phyloP scores from a whole-genome alignment of 2,797 vertebrate species.

The Hirundo rustica region DNA sequence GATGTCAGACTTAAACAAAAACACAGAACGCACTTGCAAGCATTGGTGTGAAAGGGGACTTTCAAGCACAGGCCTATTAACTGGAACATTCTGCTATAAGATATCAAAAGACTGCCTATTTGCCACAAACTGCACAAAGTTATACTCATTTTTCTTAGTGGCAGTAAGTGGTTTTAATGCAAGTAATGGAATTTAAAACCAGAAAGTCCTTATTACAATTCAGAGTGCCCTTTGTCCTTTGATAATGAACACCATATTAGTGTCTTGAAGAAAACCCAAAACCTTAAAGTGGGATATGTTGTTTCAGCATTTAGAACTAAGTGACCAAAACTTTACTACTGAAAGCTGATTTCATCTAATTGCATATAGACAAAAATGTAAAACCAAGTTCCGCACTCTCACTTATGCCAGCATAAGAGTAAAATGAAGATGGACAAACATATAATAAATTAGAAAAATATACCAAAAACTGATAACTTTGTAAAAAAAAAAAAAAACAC shows the following conservation, averaged over 20 bases:
- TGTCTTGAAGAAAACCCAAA: slow-evolving; percentile 32
- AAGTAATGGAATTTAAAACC: slow-evolving; percentile 64
- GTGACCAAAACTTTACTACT: slow-evolving; percentile 23
- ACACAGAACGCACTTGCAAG: slow-evolving; percentile 27
- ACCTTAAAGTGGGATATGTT: slow-evolving; percentile 43
- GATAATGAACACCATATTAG: slow-evolving; percentile 61
- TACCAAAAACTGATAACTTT: background rate
- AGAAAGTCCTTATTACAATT: slow-evolving; percentile 63
- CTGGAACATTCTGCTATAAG: slow-evolving; percentile 57
- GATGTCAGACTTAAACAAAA: slow-evolving; percentile 63
- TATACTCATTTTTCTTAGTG: slow-evolving; percentile 53
- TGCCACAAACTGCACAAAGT: slow-evolving; percentile 54
- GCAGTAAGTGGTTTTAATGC: slow-evolving; percentile 66
- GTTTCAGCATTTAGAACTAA: slow-evolving; percentile 47
- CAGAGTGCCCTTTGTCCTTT: slow-evolving; percentile 51
- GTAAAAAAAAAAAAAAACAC: background rate
- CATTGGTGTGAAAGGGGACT: slow-evolving; percentile 51
- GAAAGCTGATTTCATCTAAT: background rate
- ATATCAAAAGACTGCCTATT: slow-evolving; percentile 57
- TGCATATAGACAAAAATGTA: background rate
- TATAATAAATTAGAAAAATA: background rate
- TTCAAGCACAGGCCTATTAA: slow-evolving; percentile 49
- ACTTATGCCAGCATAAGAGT: background rate
- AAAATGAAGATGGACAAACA: background rate
- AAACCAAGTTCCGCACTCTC: background rate